Evolutionary conservation across 2,113 vertebrate species (phyloP).

Genomic region (Eublepharis macularius): DNA sequence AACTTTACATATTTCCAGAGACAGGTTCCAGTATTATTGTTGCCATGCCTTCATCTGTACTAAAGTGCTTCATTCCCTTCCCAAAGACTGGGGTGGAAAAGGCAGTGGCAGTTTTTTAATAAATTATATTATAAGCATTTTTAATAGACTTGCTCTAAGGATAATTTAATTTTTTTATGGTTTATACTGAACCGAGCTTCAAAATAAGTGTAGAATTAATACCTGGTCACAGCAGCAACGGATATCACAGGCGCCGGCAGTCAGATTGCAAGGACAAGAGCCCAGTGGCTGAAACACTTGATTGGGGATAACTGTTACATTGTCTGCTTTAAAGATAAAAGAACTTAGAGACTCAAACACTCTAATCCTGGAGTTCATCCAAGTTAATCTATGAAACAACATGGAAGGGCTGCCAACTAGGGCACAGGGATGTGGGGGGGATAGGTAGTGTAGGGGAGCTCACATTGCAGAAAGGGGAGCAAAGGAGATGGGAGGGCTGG

Average conservation of each 20-base stretch:
- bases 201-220: constrained; percentile 24
- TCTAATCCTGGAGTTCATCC: background rate
- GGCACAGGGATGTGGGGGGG: background rate
- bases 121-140: background rate
- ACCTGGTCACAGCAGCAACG: constrained; percentile 95
- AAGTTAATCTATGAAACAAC: background rate
- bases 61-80: background rate
- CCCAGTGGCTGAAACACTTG: constrained; percentile 91
- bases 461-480: too few species aligned
- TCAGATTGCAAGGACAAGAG: constrained; percentile 90
- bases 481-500: too few species aligned
- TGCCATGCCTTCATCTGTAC: too few species aligned
- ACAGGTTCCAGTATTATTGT: background rate
- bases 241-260: constrained; percentile 81
- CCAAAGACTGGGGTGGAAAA: background rate
- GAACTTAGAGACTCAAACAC: background rate
- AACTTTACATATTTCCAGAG: background rate
- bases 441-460: too few species aligned
- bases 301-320: constrained; percentile 82
- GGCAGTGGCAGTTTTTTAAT: background rate
- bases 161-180: background rate
- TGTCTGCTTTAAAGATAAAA: constrained; percentile 74
- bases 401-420: background rate
- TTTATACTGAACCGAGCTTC: background rate
- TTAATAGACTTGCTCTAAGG: background rate